Base-by-base conservation (phyloP, 1,140 invertebrate species). In the Drosophila watanabei region DNA sequence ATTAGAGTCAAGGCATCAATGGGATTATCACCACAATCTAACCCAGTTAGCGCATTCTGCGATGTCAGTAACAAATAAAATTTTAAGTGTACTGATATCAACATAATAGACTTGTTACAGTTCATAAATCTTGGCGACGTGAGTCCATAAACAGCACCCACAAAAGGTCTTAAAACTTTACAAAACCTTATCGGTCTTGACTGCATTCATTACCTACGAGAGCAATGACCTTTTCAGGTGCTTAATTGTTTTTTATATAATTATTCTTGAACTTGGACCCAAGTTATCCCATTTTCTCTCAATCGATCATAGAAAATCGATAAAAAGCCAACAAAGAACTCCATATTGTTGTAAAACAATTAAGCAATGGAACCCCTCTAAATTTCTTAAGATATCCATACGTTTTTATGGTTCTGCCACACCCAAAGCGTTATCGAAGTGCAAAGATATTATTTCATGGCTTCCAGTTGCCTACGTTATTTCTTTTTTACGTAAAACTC, bases 101-200 rank as follows among this genome's bases (percentile, higher is more conserved):
- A 5, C 13, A 24, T 30, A 30, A 59, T 32, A 41, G 24, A 18
- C 10, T 9, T 5, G 6, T 49, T n/a, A 24, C 28, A 41, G 56
- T 73, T 75, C 33, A 75, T 75, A 75, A 73, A 75, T 75, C 32
- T 60, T 1, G n/a, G 14, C n/a, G 7, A 18, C 32, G 18, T 14
- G 6, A 59, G 68, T 75, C 20, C 33, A 73, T 73, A 72, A 71
- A 71, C 9, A 10, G 5, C 37, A 33, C 35, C 18, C 14, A 39
- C 33, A 7, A 39, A 65, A 66, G 62, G 35, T 20, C 39, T 39
- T 41, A 24, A 52, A 71, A 72, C 33, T 28, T 18, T 30, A 66
- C 24, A 39, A 39, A 46, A 33, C 0, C 33, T 72, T 72, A 71
- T 71, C 54, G 30, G 0, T 18, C 6, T 33, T 18, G n/a, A 0